These are phyloP conservation scores for Plestiodon gilberti DNA, from an alignment of 2,113 vertebrate genomes.

Conservation along the genomic window DNA sequence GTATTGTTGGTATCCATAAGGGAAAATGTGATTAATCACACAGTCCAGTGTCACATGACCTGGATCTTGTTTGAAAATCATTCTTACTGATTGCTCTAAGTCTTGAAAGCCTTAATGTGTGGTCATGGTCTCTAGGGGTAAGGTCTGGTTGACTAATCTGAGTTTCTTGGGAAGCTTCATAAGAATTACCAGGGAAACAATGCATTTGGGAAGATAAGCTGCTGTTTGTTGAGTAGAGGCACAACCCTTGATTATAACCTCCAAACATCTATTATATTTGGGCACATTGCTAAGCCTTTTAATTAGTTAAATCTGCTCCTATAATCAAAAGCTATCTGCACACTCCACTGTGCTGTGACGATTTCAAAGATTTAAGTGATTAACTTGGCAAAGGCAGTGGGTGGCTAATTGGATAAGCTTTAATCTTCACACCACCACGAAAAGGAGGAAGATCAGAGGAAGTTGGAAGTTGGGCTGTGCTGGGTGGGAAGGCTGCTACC, in stretches of 20 bases:
- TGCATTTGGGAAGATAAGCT: constrained; percentile 75
- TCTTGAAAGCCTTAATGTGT: constrained; percentile 78
- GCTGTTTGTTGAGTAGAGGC: constrained; percentile 72
- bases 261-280: constrained; percentile 74
- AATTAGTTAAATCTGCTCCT: constrained; percentile 88
- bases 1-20: not conserved
- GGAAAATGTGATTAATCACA: constrained; percentile 50
- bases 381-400: constrained; percentile 77
- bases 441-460: constrained; percentile 65
- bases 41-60: constrained; percentile 70
- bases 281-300: constrained; percentile 75
- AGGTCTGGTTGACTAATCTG: constrained; percentile 84
- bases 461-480: constrained; percentile 77
- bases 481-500: constrained; percentile 75
- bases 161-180: constrained; percentile 72
- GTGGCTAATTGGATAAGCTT: constrained; percentile 94
- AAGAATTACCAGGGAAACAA: constrained; percentile 76
- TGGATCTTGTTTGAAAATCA: constrained; percentile 67
- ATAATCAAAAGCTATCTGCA: constrained; percentile 67
- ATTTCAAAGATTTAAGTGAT: constrained; percentile 81
- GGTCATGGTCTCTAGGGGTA: constrained; percentile 75
- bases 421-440: constrained; percentile 86
- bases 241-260: constrained; percentile 73
- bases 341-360: constrained; percentile 76
- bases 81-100: constrained; percentile 63